Evolutionary conservation across 1,140 invertebrate species (phyloP), one percentile per base, ranked within the genome.

Genomic region (Lucilia sericata): DNA sequence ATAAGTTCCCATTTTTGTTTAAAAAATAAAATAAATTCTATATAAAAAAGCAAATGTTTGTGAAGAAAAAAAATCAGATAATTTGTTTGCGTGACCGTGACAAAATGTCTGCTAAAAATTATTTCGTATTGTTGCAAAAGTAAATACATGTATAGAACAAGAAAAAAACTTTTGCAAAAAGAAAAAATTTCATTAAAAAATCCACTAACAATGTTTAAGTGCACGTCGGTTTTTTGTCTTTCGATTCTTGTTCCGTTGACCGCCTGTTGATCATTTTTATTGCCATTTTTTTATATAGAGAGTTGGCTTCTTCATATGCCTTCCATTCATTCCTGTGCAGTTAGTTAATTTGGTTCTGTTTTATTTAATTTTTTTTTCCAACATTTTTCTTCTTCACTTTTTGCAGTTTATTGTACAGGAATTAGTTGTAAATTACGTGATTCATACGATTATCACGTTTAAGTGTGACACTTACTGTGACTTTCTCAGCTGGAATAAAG

Each of bases 391-490:
- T 75, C 13, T 78, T 14, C 9, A 7, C 4, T 8, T 47, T 36
- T 5, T 47, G 34, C n/a, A 10, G 19, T 21, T 21, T 34, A 74
- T 82, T 82, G 14, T 36, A 78, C 75, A 78, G 82, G 34, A 65
- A 65, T 36, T 74, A 42, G 21, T 70, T 82, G 51, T 82, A 82
- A 82, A 65, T 83, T 85, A 85, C 84, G 84, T 85, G 84, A 85
- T 82, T 51, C 78, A 82, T 83, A 80, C 74, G 84, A 85, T 85
- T 83, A 85, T 82, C 84, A 85, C 84, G 84, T 85, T 60, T 36
- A 74, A 42, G 78, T 75, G 34, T 82, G 80, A 70, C 65, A 75
- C 80, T 74, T 47, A 55, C 80, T 42, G 75, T 17, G 36, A 49
- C 65, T 70, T 76, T 80, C 47, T 42, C 14, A 42, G 55, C 21